Conservation (phyloP, 2,113 vertebrate species). For the Notiomystis cincta region DNA sequence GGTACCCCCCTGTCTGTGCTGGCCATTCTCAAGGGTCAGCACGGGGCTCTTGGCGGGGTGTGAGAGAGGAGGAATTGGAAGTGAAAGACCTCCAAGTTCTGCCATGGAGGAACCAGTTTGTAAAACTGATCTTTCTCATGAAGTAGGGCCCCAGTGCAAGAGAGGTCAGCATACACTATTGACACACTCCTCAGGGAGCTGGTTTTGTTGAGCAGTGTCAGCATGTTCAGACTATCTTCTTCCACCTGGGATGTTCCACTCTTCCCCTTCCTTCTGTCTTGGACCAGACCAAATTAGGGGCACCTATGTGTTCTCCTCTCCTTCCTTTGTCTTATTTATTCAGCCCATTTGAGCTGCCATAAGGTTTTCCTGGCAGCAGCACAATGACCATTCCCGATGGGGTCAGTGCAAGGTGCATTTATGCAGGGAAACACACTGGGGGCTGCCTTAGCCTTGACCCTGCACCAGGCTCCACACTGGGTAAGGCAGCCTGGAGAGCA, state of each 20-base stretch:
- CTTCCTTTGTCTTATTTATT: not conserved
- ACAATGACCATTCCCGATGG: too few relatives aligned
- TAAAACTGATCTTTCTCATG: not conserved
- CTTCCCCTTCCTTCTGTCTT: not conserved
- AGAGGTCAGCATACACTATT: not conserved
- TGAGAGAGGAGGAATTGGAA: not conserved
- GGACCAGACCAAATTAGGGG: not conserved
- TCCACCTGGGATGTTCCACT: not conserved
- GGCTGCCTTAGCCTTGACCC: not conserved
- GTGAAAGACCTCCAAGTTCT: not conserved
- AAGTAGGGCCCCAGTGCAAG: not conserved
- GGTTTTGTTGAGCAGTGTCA: not conserved
- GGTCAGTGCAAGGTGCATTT: too few relatives aligned
- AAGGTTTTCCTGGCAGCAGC: not conserved
- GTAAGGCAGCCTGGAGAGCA: not conserved
- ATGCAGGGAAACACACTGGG: not conserved
- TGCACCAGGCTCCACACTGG: fast-evolving
- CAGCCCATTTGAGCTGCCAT: fast-evolving
- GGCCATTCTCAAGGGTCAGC: not conserved
- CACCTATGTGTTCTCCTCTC: not conserved
- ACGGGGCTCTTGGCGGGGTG: not conserved
- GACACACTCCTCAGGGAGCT: not conserved
- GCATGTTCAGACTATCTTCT: not conserved
- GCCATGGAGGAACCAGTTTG: fast-evolving
- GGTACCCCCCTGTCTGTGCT: not conserved